A percentile compares a stretch with the other conserved stretches of the same genome.
Evolutionary conservation across 1,140 invertebrate genomes (phyloP).

Genomic region (Neocloeon triangulifer): DNA sequence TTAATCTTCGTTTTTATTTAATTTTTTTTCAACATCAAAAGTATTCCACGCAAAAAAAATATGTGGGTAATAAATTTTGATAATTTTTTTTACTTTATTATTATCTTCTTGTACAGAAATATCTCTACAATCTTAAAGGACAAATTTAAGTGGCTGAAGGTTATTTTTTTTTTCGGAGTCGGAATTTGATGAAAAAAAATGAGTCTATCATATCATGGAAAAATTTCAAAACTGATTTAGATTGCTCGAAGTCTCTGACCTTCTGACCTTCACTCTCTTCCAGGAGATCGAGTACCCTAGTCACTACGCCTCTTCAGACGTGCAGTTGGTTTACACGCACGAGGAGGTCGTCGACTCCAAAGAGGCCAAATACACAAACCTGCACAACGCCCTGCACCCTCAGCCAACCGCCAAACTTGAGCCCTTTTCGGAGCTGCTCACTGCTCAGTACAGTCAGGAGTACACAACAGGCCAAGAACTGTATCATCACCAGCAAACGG

Average conservation of each 20-base stretch:
- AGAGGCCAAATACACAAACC: neutral
- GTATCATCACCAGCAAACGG: conserved; percentile 11
- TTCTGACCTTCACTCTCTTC: conserved; percentile 1
- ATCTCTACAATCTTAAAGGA: too few species aligned
- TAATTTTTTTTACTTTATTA: too few species aligned
- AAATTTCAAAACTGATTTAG: neutral
- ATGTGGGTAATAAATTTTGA: too few species aligned
- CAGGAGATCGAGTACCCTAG: too few species aligned
- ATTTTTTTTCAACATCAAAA: too few species aligned
- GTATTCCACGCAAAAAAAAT: too few species aligned
- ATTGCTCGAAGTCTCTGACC: conserved; percentile 5
- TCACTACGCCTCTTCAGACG: conserved; percentile 1
- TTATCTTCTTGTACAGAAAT: too few species aligned
- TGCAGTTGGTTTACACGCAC: neutral
- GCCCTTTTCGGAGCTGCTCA: conserved; percentile 39
- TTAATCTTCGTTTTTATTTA: too few species aligned
- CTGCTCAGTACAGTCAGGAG: conserved; percentile 29
- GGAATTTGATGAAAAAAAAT: too few species aligned
- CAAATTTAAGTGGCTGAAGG: too few species aligned
- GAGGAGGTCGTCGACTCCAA: neutral
- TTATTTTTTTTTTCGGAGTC: too few species aligned
- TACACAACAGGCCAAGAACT: conserved; percentile 13
- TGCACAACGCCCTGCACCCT: conserved; percentile 7
- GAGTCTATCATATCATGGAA: too few species aligned
- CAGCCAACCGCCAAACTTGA: conserved; percentile 34